Base-by-base conservation (phyloP, 2,797 vertebrate species). In the Triplophysa yarkandensis region DNA sequence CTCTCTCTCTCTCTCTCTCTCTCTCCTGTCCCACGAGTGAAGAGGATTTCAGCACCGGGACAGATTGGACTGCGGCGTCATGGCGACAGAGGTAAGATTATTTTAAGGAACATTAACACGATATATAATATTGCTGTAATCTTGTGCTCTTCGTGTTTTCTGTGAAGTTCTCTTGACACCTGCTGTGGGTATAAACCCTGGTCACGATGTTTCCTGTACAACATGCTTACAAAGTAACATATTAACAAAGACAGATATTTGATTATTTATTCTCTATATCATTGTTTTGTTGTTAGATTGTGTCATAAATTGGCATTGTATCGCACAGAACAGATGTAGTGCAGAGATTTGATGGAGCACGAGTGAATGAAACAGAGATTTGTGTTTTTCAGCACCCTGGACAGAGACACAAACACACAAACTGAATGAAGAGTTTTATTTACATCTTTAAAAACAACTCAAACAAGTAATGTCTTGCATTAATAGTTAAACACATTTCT, bases 21-120 rank as follows among this genome's bases (percentile, higher is more conserved):
- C 58, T 48, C 67, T 60, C 32, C 66, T 81, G 87, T 89, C 88
- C 87, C 86, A 50, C 81, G 75, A 81, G 80, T 80, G 71, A 46
- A 80, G 64, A 80, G 84, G 83, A 80, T 82, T 74, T 85, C 82
- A 81, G 70, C 79, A 83, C 82, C 80, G 87, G 90, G 89, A 89
- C 89, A 83, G 74, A 88, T 84, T 83, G 80, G 43, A 67, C 80
- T 84, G 25, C 77, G 77, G 82, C 89, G 91, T 86, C 57, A 93
- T 93, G 92, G 90, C 90, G 88, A 90, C 90, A 86, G 92, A 93
- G 92, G 92, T 93, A 90, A 88, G 88, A 76, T 52, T 79, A 9
- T 34, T 50, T 52, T 28, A 23, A 46, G 17, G n/a, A 30, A 48
- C 54, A 13, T 64, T 62, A n/a, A 23, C 36, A 30, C 68, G 54